A percentile compares a stretch with the other conserved stretches of the same genome.
Conservation (phyloP, 2,113 vertebrate genomes). For the Catharus bicknelli region DNA sequence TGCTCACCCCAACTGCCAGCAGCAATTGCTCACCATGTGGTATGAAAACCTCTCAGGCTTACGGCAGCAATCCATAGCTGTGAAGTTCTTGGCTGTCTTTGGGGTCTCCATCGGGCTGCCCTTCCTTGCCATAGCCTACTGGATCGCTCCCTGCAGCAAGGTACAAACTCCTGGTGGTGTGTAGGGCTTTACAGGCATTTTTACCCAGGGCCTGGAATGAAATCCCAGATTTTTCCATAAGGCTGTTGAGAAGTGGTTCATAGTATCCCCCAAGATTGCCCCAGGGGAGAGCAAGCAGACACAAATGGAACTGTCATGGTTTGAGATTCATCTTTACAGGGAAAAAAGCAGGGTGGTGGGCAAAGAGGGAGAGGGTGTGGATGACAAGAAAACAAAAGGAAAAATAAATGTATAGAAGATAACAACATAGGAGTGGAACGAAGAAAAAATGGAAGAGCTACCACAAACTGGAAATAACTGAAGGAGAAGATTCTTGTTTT, state of each 20-base stretch:
- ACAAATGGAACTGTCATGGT: not conserved
- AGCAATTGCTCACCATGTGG: conserved; percentile 96
- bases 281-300: too few species aligned
- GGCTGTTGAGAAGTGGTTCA: not conserved
- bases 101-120: conserved; percentile 93
- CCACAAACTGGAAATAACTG: not conserved
- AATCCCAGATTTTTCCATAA: not conserved
- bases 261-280: not conserved
- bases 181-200: not conserved
- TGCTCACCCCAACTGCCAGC: conserved; percentile 97
- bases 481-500: not conserved
- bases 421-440: not conserved
- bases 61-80: conserved; percentile 92
- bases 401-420: not conserved
- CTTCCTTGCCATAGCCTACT: conserved; percentile 95
- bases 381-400: not conserved
- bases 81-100: conserved; percentile 95
- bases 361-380: not conserved
- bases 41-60: conserved; percentile 95
- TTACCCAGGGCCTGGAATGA: not conserved
- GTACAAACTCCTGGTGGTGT: conserved; percentile 72
- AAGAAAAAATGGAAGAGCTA: not conserved
- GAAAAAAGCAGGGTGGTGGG: not conserved
- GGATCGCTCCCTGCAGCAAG: conserved; percentile 97
- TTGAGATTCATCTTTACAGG: not conserved